Evolutionary conservation across 2,888 invertebrate genomes (phyloP), one percentile per base, ranked within the genome.

Genomic region (Drosophila siamana): DNA sequence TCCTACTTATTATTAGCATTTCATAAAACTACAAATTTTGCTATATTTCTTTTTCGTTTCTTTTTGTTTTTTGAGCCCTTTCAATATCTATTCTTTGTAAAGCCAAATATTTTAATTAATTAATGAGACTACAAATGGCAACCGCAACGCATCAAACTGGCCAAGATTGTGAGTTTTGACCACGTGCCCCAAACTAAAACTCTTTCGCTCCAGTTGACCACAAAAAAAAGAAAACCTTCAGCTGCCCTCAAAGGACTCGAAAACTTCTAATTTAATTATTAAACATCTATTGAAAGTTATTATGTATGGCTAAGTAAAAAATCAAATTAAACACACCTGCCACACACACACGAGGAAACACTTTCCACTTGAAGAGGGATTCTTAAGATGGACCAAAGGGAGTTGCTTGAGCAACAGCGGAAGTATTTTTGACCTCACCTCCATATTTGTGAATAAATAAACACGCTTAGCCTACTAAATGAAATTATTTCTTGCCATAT

Each of bases 201-300:
- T n/a, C n/a, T n/a, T n/a, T n/a, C 33, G 4, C 33, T 33, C 4
- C 8, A 8, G 15, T 7, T 2, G 13, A 9, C 41, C 36, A 26
- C 36, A 36, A 44, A n/a, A n/a, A n/a, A n/a, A n/a, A n/a, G n/a
- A n/a, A n/a, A n/a, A n/a, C n/a, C 38, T 48, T 11, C 24, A 22
- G 13, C 44, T 47, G 40, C 51, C 51, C 68, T 74, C 60, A 63
- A 65, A 69, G 69, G 73, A 69, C 28, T 40, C 24, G 22, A 15
- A 78, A 85, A 83, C 66, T 83, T 75, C 62, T 69, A 65, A 65
- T 65, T 83, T 72, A 85, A 85, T 83, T 80, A 85, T 83, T 82
- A 69, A 82, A 47, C 70, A 78, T 46, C 43, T 65, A 69, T 78
- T 75, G 69, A 69, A 73, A 85, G 70, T 72, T 63, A 74, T 77